phyloP scores from a whole-genome alignment of 2,113 vertebrate species.

The Tringa solitaria region DNA sequence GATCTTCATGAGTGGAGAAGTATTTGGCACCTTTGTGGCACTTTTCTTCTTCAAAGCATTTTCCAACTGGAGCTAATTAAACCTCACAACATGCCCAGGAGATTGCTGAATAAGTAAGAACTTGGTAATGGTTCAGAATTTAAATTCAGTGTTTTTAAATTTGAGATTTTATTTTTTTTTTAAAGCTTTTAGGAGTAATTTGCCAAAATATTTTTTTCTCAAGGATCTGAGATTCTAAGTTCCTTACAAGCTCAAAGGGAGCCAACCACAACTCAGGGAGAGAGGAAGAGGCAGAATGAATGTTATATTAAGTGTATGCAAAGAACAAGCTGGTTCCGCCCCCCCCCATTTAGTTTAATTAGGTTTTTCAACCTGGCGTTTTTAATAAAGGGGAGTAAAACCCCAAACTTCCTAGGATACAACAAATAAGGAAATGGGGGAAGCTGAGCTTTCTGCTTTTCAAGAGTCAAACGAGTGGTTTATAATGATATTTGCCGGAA shows the following conservation, averaged over 20 bases:
- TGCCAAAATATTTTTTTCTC: slow-evolving; percentile 8
- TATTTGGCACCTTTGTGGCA: slow-evolving; percentile 7
- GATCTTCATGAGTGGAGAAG: background rate
- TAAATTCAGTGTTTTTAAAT: slow-evolving; percentile 19
- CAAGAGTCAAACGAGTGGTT: background rate
- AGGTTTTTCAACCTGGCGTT: background rate
- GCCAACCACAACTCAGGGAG: background rate
- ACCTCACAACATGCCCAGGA: slow-evolving; percentile 20
- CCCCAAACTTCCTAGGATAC: background rate
- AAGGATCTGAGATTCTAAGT: background rate
- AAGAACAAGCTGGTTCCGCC: background rate
- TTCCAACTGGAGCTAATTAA: slow-evolving; percentile 53
- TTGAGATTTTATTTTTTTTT: background rate
- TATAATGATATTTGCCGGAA: background rate
- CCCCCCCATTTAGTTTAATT: background rate
- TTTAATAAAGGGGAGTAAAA: background rate
- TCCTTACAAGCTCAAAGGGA: background rate
- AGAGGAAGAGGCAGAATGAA: background rate
- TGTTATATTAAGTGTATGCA: background rate
- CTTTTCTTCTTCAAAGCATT: background rate
- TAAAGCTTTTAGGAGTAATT: background rate
- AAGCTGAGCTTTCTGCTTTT: background rate
- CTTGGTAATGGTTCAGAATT: slow-evolving; percentile 46
- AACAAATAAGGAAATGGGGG: background rate
- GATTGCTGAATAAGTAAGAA: slow-evolving; percentile 22